Evolutionary conservation across 2,888 invertebrate genomes (phyloP).

Genomic region (Caenorhabditis sp.): DNA sequence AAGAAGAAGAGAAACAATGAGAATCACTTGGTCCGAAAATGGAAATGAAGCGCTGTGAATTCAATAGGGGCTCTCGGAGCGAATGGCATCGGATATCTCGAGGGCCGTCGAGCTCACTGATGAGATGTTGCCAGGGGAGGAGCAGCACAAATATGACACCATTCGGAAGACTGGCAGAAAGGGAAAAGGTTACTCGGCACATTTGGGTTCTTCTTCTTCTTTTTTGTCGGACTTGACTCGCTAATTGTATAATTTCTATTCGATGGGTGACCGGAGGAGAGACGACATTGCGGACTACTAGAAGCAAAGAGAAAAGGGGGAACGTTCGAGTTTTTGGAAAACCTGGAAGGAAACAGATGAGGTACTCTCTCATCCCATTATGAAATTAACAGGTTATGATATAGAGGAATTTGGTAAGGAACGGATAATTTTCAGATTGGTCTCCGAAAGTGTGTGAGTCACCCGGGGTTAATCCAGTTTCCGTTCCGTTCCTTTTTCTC

Average conservation of each 20-base stretch:
- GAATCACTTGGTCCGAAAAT: slow-evolving; percentile 2
- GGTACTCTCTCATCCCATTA: no score
- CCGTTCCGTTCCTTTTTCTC: neutral
- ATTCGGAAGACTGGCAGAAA: neutral
- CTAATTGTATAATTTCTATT: slow-evolving; percentile 10
- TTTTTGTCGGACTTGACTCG: neutral
- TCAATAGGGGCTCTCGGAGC: slow-evolving; percentile 29
- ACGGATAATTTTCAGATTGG: no score
- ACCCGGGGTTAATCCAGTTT: neutral
- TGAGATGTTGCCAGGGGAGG: slow-evolving; percentile 51
- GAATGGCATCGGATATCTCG: slow-evolving; percentile 45
- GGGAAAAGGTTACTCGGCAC: neutral
- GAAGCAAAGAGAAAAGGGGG: neutral
- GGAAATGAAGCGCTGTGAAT: slow-evolving; percentile 7
- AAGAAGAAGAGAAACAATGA: no score
- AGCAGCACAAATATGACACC: neutral
- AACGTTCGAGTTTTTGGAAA: no score
- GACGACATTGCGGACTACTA: neutral
- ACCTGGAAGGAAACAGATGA: neutral
- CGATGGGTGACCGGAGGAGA: slow-evolving; percentile 4
- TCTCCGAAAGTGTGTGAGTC: neutral
- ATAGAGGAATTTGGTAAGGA: no score
- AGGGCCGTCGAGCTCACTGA: slow-evolving; percentile 13
- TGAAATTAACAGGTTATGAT: no score
- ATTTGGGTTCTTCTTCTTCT: no score